Evolutionary conservation across 2,888 invertebrate species (phyloP).

Genomic region (Mythimna loreyi): DNA sequence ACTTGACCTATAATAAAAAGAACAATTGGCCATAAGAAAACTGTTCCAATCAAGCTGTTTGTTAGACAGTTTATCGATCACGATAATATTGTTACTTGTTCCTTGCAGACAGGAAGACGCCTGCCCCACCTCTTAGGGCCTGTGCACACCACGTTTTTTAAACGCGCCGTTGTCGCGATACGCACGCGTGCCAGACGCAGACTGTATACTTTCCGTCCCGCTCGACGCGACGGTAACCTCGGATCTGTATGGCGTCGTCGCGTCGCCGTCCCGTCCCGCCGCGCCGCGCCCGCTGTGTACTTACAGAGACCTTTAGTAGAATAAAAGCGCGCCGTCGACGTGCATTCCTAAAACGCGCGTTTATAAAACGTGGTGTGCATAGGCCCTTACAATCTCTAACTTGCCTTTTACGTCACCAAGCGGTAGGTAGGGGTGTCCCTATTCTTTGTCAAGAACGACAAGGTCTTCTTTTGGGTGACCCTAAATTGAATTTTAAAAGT

Average conservation of each 20-base stretch:
- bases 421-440: neutral
- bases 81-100: slow-evolving; percentile 26
- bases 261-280: too few species aligned
- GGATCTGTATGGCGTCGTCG: too few species aligned
- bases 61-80: slow-evolving; percentile 19
- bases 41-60: neutral
- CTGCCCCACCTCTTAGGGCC: slow-evolving; percentile 8
- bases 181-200: too few species aligned
- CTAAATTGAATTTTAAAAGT: slow-evolving; percentile 30
- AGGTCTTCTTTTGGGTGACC: slow-evolving; percentile 1
- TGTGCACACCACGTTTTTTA: too few species aligned
- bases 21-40: neutral
- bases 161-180: too few species aligned
- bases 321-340: too few species aligned
- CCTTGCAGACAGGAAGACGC: slow-evolving; percentile 37
- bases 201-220: too few species aligned
- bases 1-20: neutral
- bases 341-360: too few species aligned
- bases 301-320: too few species aligned
- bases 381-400: slow-evolving; percentile 5
- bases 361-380: too few species aligned
- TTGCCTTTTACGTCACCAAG: slow-evolving; percentile 11
- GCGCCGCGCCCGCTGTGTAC: too few species aligned
- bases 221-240: too few species aligned
- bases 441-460: slow-evolving; percentile 21